phyloP scores from a whole-genome alignment of 2,113 vertebrate species.

The Osmerus eperlanus region DNA sequence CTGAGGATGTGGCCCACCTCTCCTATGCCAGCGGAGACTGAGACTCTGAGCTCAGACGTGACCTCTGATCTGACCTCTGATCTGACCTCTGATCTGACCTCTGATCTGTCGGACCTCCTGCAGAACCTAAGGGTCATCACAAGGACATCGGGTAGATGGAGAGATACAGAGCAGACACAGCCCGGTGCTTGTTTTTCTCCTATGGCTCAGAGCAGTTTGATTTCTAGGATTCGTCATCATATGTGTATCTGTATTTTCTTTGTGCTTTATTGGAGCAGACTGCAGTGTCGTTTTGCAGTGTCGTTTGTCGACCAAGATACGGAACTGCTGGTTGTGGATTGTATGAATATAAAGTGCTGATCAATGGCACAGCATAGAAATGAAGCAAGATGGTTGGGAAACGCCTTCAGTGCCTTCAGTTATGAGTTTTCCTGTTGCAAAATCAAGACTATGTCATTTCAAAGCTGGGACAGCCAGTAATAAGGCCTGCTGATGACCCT shows the following conservation, averaged over 20 bases:
- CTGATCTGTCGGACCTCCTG: conserved; percentile 16
- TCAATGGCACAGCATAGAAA: too few relatives aligned
- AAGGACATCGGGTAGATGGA: conserved; percentile 48
- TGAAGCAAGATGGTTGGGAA: background rate
- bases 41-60: conserved; percentile 49
- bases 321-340: too few relatives aligned
- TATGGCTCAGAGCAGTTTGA: conserved; percentile 4
- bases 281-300: too few relatives aligned
- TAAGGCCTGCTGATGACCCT: background rate
- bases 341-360: too few relatives aligned
- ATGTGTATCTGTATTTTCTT: too few relatives aligned
- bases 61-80: conserved; percentile 38
- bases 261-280: too few relatives aligned
- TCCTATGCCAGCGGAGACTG: conserved; percentile 41
- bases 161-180: conserved; percentile 20
- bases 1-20: conserved; percentile 62
- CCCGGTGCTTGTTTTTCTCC: conserved; percentile 3
- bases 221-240: background rate
- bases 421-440: conserved; percentile 46
- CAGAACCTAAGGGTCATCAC: conserved; percentile 34
- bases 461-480: background rate
- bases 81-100: conserved; percentile 37
- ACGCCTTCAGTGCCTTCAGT: background rate
- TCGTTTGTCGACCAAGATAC: too few relatives aligned
- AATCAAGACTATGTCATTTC: conserved; percentile 1